phyloP scores from a whole-genome alignment of 2,888 invertebrate genomes.

The Drosophila antonietae region DNA sequence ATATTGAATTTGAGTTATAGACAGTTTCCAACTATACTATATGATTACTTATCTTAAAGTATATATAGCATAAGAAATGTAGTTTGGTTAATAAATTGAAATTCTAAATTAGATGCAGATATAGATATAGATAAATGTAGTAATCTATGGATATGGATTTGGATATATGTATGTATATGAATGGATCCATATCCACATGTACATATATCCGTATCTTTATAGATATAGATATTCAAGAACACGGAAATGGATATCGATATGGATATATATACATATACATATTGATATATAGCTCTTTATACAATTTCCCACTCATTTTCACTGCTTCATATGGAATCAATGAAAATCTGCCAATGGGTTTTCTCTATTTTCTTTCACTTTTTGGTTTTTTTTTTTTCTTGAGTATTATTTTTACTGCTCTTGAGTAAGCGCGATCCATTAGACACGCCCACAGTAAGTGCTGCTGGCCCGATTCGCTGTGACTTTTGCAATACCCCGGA shows the following conservation, averaged over 20 bases:
- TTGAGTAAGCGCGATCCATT: conserved; percentile 6
- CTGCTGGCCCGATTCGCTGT: neutral
- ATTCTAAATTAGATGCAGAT: neutral
- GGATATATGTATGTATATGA: neutral
- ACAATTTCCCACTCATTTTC: neutral
- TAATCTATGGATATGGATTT: neutral
- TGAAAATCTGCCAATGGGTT: neutral
- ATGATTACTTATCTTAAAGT: neutral
- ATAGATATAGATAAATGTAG: neutral
- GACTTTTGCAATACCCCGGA: conserved; percentile 2
- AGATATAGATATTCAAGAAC: neutral
- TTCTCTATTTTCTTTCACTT: neutral
- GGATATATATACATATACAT: neutral
- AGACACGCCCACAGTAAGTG: conserved; percentile 8
- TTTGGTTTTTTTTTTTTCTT: neutral
- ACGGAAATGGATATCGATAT: neutral
- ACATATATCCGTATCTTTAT: neutral
- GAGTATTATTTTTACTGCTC: neutral
- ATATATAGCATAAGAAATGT: neutral
- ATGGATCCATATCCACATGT: neutral
- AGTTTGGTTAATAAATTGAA: neutral
- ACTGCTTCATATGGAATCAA: conserved; percentile 4
- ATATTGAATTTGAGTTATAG: no score
- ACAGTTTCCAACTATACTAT: no score
- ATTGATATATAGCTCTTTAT: neutral